Base-by-base conservation (phyloP, 2,797 vertebrate genomes). In the Pangasius sanitwongsei region DNA sequence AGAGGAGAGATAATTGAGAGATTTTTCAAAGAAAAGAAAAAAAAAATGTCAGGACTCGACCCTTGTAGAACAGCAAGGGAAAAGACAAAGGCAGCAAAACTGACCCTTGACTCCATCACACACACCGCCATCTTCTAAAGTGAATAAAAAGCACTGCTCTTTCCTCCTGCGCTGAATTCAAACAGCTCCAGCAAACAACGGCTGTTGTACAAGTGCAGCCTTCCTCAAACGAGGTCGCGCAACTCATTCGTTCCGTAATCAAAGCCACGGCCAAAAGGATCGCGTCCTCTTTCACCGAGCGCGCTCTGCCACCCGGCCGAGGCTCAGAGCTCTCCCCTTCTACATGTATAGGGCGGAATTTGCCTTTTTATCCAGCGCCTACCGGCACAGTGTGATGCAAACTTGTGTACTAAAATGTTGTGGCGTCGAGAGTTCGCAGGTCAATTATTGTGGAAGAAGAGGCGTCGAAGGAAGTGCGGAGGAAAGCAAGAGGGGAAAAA, bases 191-290 rank as follows among this genome's bases (percentile, higher is more conserved):
- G 65, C 78, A 37, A 74, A 88, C 12, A 15, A 18, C 11, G 16
- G 55, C 50, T 41, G 59, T 74, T 70, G 41, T 18, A 34, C 53
- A 31, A 84, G 78, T 83, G 48, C 65, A 55, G 31, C 55, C 63
- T 86, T 75, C 85, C 28, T 90, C 25, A 82, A 82, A 85, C 74
- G 41, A 82, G 87, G 91, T 90, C 80, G 69, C 61, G 12, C 12
- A 18, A 65, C 83, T 91, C 78, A 44, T 81, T 78, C 81, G 59
- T 55, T 65, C 82, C 86, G 13, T 89, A 89, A 91, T 91, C 88
- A 74, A 87, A 88, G 87, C 81, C 87, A 72, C 86, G 2, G 77
- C 63, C 48, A 41, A 85, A 77, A 69, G 53, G 7, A 50, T 50
- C 11, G 70, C 55, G 34, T 86, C 55, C 78, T 11, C 25, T 83